These are phyloP conservation scores for Chrysolina americana DNA, from an alignment of 2,888 invertebrate genomes.

Conservation along the genomic window DNA sequence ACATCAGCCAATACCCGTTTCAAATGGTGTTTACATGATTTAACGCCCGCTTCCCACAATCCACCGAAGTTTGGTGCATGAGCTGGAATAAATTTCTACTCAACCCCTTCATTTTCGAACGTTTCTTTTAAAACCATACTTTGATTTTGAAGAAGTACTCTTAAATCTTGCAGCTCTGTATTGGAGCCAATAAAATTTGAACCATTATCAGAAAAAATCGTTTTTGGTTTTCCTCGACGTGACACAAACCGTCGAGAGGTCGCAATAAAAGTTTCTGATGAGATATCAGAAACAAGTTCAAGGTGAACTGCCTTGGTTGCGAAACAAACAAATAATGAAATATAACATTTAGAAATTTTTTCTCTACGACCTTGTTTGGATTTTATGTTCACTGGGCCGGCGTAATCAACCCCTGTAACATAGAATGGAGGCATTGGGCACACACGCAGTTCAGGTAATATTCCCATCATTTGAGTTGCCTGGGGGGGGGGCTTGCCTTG, in stretches of 20 bases:
- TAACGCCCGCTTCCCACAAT: too few species aligned
- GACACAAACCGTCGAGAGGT: neutral
- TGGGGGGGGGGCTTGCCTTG: too few species aligned
- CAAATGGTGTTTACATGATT: too few species aligned
- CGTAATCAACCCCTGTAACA: conserved; percentile 1
- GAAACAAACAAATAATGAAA: neutral
- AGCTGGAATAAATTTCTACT: neutral
- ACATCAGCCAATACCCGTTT: too few species aligned
- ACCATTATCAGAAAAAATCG: neutral
- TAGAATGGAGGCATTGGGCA: too few species aligned
- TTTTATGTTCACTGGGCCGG: neutral
- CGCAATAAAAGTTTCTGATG: conserved; percentile 1
- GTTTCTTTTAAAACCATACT: neutral
- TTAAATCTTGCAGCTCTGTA: neutral
- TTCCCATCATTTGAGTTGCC: too few species aligned
- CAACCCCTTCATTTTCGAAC: neutral
- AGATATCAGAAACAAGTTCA: neutral
- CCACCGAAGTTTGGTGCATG: too few species aligned
- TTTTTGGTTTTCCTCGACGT: neutral
- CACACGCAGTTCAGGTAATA: too few species aligned
- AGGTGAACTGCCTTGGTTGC: too few species aligned
- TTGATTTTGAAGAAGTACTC: neutral
- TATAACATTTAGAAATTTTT: too few species aligned
- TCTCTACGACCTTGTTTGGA: neutral
- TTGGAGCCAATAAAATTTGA: neutral